phyloP scores from a whole-genome alignment of 2,113 vertebrate species.

The Triplophysa siluroides region DNA sequence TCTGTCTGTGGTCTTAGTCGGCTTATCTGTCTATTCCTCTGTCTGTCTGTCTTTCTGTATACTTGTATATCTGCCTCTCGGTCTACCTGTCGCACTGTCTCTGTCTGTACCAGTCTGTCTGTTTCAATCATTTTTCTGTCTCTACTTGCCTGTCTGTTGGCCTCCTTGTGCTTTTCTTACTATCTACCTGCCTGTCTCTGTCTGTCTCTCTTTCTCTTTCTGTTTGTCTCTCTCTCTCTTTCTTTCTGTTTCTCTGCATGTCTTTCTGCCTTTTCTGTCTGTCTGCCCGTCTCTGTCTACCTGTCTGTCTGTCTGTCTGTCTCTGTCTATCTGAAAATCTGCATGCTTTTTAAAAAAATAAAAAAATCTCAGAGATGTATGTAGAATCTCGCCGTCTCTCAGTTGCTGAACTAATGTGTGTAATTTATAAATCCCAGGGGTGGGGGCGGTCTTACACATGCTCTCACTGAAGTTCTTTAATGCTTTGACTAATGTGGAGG shows the following conservation, averaged over 20 bases:
- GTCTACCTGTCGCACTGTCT: not conserved
- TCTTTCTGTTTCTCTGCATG: too few species aligned
- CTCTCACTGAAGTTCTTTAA: not conserved
- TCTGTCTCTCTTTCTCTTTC: too few species aligned
- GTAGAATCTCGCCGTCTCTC: not conserved
- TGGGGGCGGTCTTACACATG: not conserved
- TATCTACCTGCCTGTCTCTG: not conserved
- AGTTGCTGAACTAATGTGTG: not conserved
- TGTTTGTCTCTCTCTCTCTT: not conserved
- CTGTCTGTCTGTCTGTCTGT: not conserved
- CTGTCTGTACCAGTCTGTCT: constrained; percentile 13
- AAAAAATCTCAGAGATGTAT: too few species aligned
- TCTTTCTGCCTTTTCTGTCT: too few species aligned
- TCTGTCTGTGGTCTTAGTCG: not conserved
- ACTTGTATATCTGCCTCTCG: too few species aligned
- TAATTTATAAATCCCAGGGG: not conserved
- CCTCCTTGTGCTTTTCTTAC: not conserved
- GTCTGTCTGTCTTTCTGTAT: not conserved
- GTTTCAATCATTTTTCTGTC: not conserved
- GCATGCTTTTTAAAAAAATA: not conserved
- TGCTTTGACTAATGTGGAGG: not conserved
- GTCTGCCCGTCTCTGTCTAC: too few species aligned
- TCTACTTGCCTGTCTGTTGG: not conserved
- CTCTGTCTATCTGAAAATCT: not conserved
- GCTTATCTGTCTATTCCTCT: not conserved